Conservation (phyloP, 2,888 invertebrate genomes). For the Chrysina gloriosa region DNA sequence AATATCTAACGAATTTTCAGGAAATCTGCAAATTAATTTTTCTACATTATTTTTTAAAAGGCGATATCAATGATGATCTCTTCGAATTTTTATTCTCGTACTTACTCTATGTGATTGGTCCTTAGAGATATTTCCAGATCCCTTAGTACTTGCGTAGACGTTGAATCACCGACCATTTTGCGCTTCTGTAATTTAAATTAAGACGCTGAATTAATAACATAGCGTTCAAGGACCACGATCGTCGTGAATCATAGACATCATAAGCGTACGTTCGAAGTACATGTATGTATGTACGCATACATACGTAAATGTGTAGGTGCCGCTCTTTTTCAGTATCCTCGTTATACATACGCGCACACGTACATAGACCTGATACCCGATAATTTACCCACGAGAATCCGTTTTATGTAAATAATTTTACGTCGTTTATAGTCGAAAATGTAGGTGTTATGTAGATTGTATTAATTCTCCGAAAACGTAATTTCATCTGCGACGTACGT, state of each 20-base stretch:
- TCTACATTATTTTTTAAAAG: too few species aligned
- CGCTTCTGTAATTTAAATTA: slow-evolving; percentile 81
- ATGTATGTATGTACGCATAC: too few species aligned
- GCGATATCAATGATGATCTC: background rate
- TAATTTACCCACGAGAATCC: too few species aligned
- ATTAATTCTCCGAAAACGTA: too few species aligned
- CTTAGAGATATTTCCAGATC: slow-evolving; percentile 98
- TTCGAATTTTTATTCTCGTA: slow-evolving; percentile 52
- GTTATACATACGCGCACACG: too few species aligned
- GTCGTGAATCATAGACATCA: slow-evolving; percentile 14
- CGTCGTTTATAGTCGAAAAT: too few species aligned
- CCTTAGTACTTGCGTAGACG: slow-evolving; percentile 97
- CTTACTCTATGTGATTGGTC: slow-evolving; percentile 99
- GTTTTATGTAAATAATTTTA: too few species aligned
- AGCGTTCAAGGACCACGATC: slow-evolving; percentile 16
- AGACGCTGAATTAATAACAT: slow-evolving; percentile 26
- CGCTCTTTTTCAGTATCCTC: background rate
- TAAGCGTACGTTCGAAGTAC: background rate
- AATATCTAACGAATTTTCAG: too few species aligned
- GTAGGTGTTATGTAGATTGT: too few species aligned
- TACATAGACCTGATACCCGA: too few species aligned
- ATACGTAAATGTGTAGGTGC: slow-evolving; percentile 24
- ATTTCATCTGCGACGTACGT: too few species aligned
- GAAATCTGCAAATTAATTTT: background rate
- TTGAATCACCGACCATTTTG: slow-evolving; percentile 96